Conservation (phyloP, 1,140 invertebrate genomes). For the Drosophila hydei region DNA sequence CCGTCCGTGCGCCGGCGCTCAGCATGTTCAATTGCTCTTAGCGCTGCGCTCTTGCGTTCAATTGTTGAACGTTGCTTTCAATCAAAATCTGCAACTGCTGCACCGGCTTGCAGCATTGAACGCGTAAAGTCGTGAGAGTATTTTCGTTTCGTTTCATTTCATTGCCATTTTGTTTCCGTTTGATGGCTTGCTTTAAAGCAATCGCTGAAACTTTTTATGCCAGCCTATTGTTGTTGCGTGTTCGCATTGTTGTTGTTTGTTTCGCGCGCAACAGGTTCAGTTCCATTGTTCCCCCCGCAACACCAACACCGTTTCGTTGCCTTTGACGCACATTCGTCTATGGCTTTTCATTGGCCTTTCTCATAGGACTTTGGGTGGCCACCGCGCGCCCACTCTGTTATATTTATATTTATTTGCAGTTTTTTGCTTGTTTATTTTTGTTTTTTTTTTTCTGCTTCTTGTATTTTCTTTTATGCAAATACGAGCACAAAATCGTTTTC, state of each 20-base stretch:
- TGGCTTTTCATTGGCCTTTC: constrained; percentile 51
- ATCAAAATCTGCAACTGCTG: constrained; percentile 3
- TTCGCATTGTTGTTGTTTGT: constrained; percentile 46
- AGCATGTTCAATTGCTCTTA: constrained; percentile 5
- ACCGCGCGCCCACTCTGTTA: constrained; percentile 25
- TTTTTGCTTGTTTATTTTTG: constrained; percentile 35
- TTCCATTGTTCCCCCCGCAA: constrained; percentile 8
- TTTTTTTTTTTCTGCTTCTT: constrained; percentile 17
- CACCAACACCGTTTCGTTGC: constrained; percentile 2
- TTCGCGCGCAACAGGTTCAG: constrained; percentile 73
- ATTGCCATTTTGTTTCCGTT: constrained; percentile 20
- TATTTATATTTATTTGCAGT: constrained; percentile 59
- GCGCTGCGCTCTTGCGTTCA: constrained; percentile 43
- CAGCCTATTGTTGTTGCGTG: constrained; percentile 24
- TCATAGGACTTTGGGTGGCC: constrained; percentile 30
- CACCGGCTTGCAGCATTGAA: no score
- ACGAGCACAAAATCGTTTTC: constrained; percentile 58
- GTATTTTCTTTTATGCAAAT: constrained; percentile 61
- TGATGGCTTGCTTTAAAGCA: constrained; percentile 48
- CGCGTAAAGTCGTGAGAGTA: no score
- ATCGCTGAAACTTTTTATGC: constrained; percentile 37
- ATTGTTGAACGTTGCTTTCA: constrained; percentile 49
- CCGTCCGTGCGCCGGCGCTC: constrained; percentile 41
- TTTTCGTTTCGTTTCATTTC: constrained; percentile 20
- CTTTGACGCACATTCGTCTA: constrained; percentile 47